Base-by-base conservation (phyloP, 2,113 vertebrate genomes). In the Aviceda subcristata region DNA sequence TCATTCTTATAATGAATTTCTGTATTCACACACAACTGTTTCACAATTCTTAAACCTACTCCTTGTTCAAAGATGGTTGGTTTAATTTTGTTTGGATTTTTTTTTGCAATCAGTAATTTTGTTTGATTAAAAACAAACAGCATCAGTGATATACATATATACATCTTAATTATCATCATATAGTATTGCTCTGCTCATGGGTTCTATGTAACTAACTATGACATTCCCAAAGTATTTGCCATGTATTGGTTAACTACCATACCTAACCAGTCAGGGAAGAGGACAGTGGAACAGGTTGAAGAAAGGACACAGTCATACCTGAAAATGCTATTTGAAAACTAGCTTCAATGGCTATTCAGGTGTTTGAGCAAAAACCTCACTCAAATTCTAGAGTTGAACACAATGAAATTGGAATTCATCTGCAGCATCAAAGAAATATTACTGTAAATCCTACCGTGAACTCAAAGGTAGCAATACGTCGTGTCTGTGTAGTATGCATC, bases 131-230 rank as follows among this genome's bases (percentile, higher is more conserved):
- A 78, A 94, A 0, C 20, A 53, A 69, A 18, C 13, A 73, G 16
- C 29, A 51, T 38, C 55, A 50, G 7, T 15, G 27, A 34, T 13
- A 45, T 11, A 27, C 16, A 48, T 4, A 16, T 24, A 11, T 21
- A 32, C 11, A 24, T 79, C 71, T 75, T 22, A 72, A 30, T 62
- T 66, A 66, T 9, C 34, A 56, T 36, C 38, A 29, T 3, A 15
- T 4, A 66, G 7, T 34, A 53, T 45, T 1, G 4, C 19, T 88
- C n/a, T 55, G 29, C 39, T 43, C 0, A 0, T 32, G 29, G 12
- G 21, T 59, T 78, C 0, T 5, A 10, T 41, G 21, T 32, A 48
- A 83, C 9, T 30, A 46, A 56, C 17, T 9, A 38, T 14, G n/a
- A 36, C 14, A 32, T 43, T 63, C 43, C 38, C 67, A 63, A 76